phyloP scores from a whole-genome alignment of 2,888 invertebrate genomes.

The Cheilosia urbana region DNA sequence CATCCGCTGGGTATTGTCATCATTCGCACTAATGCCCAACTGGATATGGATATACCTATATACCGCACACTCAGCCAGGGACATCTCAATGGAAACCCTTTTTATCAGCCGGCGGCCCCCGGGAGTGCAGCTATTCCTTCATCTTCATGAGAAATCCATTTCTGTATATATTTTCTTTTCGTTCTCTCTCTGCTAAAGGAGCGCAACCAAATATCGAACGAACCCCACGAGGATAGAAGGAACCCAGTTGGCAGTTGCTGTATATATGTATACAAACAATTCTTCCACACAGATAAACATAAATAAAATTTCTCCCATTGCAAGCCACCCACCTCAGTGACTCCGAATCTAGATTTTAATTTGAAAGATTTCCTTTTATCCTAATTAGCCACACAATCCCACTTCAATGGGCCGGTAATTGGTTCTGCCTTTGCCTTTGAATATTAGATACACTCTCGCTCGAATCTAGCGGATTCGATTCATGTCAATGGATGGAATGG shows the following conservation, averaged over 20 bases:
- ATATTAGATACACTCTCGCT: neutral
- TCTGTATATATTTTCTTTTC: slow-evolving; percentile 11
- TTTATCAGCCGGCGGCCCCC: neutral
- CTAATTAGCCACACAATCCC: slow-evolving; percentile 46
- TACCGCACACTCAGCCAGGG: neutral
- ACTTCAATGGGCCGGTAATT: slow-evolving; percentile 38
- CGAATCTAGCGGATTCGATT: slow-evolving; percentile 7
- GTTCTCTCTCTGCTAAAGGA: neutral
- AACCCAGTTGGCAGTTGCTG: neutral
- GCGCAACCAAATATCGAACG: slow-evolving; percentile 28
- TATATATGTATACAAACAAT: neutral
- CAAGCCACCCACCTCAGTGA: neutral
- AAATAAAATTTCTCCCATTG: neutral
- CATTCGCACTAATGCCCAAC: slow-evolving; percentile 11
- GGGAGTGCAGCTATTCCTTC: neutral
- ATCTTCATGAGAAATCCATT: slow-evolving; percentile 7
- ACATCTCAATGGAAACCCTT: neutral
- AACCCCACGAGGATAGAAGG: slow-evolving; percentile 11
- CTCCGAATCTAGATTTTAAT: slow-evolving; percentile 33
- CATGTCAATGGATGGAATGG: slow-evolving; percentile 21
- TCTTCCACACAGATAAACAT: slow-evolving; percentile 21
- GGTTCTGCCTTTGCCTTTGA: slow-evolving; percentile 11
- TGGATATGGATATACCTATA: no score
- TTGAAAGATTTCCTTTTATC: slow-evolving; percentile 56
- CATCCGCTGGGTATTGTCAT: slow-evolving; percentile 31